A percentile compares a stretch with the other conserved stretches of the same genome.
Conservation (phyloP, 1,140 invertebrate genomes). For the Cydia pomonella region DNA sequence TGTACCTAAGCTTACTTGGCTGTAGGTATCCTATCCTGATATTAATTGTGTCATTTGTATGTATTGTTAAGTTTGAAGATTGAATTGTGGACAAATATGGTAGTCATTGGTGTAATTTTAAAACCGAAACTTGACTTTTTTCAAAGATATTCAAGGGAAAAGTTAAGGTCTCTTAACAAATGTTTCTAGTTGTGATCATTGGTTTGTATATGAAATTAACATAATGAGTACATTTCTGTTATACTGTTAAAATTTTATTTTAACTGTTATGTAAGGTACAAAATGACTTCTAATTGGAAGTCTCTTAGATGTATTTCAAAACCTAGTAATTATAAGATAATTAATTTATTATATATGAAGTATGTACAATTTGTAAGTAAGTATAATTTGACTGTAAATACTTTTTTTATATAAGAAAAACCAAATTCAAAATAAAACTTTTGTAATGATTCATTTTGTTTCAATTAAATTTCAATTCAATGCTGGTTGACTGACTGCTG, state of each 20-base stretch:
- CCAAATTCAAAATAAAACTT: conserved; percentile 32
- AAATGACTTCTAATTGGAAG: neutral
- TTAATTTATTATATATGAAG: conserved; percentile 43
- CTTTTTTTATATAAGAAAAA: conserved; percentile 43
- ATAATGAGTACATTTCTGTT: neutral
- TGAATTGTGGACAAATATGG: neutral
- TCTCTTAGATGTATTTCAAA: conserved; percentile 11
- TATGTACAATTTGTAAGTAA: conserved; percentile 38
- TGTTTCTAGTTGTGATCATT: neutral
- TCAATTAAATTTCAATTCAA: neutral
- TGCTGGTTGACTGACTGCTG: no score
- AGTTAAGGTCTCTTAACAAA: neutral
- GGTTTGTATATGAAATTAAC: neutral
- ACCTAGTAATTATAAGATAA: conserved; percentile 35
- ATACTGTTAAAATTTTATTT: conserved; percentile 20
- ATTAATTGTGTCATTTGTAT: conserved; percentile 29
- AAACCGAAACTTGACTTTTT: neutral
- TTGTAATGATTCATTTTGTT: neutral
- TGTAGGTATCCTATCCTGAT: conserved; percentile 11
- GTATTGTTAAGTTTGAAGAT: conserved; percentile 28
- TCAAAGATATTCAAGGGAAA: no score
- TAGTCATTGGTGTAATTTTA: conserved; percentile 11
- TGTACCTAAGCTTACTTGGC: neutral
- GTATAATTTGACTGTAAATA: conserved; percentile 55
- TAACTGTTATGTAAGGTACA: conserved; percentile 26